A percentile compares a stretch with the other conserved stretches of the same genome.
Conservation (phyloP, 2,888 invertebrate genomes). For the Coenonympha arcania region DNA sequence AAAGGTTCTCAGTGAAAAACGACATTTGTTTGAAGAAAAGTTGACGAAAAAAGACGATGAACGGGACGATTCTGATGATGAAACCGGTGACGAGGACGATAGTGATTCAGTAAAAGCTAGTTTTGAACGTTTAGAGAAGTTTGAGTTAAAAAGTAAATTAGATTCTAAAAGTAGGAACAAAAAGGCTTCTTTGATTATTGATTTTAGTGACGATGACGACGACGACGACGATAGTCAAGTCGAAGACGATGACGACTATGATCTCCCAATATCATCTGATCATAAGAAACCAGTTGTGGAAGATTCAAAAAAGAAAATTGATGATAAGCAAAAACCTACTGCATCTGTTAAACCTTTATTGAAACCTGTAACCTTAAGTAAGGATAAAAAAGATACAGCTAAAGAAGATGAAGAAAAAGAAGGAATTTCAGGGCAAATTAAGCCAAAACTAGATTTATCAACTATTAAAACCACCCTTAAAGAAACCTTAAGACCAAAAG, state of each 20-base stretch:
- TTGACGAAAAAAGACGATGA: slow-evolving; percentile 31
- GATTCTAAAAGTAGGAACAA: slow-evolving; percentile 19
- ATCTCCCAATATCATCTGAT: slow-evolving; percentile 14
- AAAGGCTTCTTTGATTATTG: slow-evolving; percentile 24
- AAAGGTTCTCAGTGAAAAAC: slow-evolving; percentile 47
- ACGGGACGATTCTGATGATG: slow-evolving; percentile 32
- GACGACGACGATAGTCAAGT: slow-evolving; percentile 23
- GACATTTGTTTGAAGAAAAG: slow-evolving; percentile 41
- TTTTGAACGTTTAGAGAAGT: slow-evolving; percentile 6
- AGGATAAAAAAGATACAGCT: slow-evolving; percentile 14
- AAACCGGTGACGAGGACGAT: slow-evolving; percentile 42
- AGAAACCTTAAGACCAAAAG: slow-evolving; percentile 21
- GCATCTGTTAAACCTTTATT: slow-evolving; percentile 22
- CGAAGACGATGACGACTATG: slow-evolving; percentile 24
- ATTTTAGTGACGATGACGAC: slow-evolving; percentile 22
- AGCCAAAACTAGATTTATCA: slow-evolving; percentile 5
- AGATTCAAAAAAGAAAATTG: slow-evolving; percentile 27
- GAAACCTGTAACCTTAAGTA: slow-evolving; percentile 24
- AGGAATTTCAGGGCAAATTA: background rate
- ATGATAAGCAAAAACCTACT: slow-evolving; percentile 31
- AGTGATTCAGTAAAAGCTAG: slow-evolving; percentile 13
- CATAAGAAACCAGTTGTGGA: slow-evolving; percentile 23
- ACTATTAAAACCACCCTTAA: slow-evolving; percentile 5
- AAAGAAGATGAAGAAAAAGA: slow-evolving; percentile 26
- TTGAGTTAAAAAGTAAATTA: slow-evolving; percentile 14